Percentiles rank a stretch among this genome's conserved stretches.
These are phyloP conservation scores for Bovichtus variegatus DNA, from an alignment of 2,797 vertebrate genomes.

Conservation along the genomic window DNA sequence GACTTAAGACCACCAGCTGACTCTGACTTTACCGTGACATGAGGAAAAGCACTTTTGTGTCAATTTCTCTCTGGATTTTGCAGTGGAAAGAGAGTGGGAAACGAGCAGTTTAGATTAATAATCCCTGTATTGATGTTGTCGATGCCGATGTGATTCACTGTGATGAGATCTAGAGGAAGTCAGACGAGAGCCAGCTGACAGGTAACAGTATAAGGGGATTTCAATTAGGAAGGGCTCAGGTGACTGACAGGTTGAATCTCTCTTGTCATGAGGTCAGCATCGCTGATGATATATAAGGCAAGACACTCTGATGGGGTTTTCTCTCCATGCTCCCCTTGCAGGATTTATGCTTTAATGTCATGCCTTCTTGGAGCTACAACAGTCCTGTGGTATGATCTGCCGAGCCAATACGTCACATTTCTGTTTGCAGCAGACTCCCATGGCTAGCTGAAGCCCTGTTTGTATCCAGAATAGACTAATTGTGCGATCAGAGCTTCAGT, in stretches of 20 bases:
- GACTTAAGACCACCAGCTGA: slow-evolving; percentile 15
- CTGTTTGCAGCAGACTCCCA: slow-evolving; percentile 28
- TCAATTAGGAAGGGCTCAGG: too few species aligned
- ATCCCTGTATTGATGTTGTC: too few species aligned
- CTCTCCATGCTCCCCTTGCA: too few species aligned
- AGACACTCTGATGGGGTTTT: too few species aligned
- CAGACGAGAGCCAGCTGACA: too few species aligned
- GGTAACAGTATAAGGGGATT: too few species aligned
- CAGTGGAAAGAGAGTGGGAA: not conserved
- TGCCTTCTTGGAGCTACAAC: slow-evolving; percentile 19
- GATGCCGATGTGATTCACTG: too few species aligned
- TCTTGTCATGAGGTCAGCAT: too few species aligned
- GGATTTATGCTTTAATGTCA: not conserved
- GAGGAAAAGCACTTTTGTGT: not conserved
- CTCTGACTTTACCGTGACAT: slow-evolving; percentile 23
- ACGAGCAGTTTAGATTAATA: too few species aligned
- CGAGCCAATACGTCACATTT: slow-evolving; percentile 40
- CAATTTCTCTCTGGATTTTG: slow-evolving; percentile 17
- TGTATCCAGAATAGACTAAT: slow-evolving; percentile 54
- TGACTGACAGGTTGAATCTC: too few species aligned
- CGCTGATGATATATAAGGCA: too few species aligned
- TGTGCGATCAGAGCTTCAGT: slow-evolving; percentile 52
- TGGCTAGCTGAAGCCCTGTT: slow-evolving; percentile 25
- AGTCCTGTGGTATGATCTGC: slow-evolving; percentile 7
- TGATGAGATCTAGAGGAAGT: too few species aligned